These are phyloP conservation scores for Sycophila texana DNA, from an alignment of 2,888 invertebrate species.

Conservation along the genomic window DNA sequence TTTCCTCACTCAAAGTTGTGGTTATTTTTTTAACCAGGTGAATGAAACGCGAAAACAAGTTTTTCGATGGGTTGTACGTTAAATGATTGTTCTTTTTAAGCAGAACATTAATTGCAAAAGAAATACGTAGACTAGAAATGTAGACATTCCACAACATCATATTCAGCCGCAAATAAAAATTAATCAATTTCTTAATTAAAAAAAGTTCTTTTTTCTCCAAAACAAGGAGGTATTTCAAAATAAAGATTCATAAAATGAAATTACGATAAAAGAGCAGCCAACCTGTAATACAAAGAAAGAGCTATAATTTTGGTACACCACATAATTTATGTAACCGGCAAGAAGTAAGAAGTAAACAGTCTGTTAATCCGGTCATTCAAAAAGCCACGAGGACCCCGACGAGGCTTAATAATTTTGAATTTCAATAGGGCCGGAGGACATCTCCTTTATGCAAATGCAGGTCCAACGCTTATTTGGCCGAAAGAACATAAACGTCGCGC, in stretches of 20 bases:
- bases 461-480: constrained; percentile 7
- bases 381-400: neutral
- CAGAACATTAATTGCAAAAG: neutral
- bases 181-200: neutral
- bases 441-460: constrained; percentile 13
- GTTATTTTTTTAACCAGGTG: neutral
- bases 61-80: constrained; percentile 11
- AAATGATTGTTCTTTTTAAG: neutral
- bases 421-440: neutral
- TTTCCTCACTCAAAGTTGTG: constrained; percentile 15
- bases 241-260: no score
- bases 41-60: constrained; percentile 25
- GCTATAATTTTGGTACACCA: no score
- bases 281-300: no score
- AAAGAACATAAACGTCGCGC: constrained; percentile 25
- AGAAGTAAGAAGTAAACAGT: neutral
- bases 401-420: constrained; percentile 1
- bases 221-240: no score
- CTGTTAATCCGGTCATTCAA: neutral
- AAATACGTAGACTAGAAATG: neutral
- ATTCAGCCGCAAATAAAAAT: neutral
- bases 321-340: no score
- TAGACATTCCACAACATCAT: neutral
- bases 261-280: no score
- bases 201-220: no score